Base-by-base conservation (phyloP, 2,888 invertebrate genomes). In the Tridacna crocea region DNA sequence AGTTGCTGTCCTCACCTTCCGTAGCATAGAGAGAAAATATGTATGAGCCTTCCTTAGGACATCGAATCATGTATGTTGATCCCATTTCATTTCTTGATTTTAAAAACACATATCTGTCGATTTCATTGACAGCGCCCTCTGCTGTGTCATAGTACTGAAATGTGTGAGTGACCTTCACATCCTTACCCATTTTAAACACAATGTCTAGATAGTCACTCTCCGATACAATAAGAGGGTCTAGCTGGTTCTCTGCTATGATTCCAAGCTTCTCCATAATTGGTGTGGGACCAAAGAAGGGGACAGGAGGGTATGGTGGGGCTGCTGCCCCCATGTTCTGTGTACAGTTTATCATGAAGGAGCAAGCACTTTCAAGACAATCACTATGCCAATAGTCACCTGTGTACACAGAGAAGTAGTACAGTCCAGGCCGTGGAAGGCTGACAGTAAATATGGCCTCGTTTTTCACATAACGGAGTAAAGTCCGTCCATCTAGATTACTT, bases 391-490 rank as follows among this genome's bases (percentile, higher is more conserved):
- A 92, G 36, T 92, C 92, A 0, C 92, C 92, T 0, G 92, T 92
- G 80, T 91, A 94, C 19, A 94, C 92, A 74, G 95, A 95, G 75
- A 95, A 93, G 84, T 93, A 94, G 88, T 94, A 95, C 74, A 91
- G 77, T 13, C 95, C 95, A 10, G 93, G 92, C 22, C 90, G 87
- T 0, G 95, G 95, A 0, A 95, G 93, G 65, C 92, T 92, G 22
- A 95, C 92, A 0, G 92, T 91, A 83, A 95, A 95, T 73, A 94
- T 92, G 22, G 91, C 92, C 68, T 92, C 92, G 73, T 92, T 91
- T 74, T 91, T 91, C 3, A 93, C 88, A 63, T 90, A 88, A 11
- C 93, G 84, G 19, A 93, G 83, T 51, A 94, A 78, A 15, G 90
- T 89, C 66, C 93, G 82, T 17, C 93, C 92, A 26, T 92, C 91